Conservation (phyloP, 2,888 invertebrate species). For the Tetrapedia diversipes region DNA sequence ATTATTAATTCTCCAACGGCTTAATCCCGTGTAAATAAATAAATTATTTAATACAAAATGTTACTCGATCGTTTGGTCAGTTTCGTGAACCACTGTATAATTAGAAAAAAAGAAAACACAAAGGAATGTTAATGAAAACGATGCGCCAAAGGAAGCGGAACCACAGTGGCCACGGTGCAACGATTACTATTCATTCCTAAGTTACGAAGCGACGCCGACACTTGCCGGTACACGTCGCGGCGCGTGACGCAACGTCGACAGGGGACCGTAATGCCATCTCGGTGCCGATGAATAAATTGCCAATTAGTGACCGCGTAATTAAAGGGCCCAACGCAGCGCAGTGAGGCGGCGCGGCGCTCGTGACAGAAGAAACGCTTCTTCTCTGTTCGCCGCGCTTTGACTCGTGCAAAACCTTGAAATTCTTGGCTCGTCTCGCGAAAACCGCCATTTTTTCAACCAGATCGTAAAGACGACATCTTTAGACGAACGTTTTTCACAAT, state of each 20-base stretch:
- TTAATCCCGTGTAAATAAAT: too few relatives aligned
- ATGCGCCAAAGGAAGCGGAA: background rate
- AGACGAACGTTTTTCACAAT: too few relatives aligned
- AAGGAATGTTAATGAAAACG: too few relatives aligned
- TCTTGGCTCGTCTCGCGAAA: slow-evolving; percentile 16
- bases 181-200: background rate
- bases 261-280: slow-evolving; percentile 23
- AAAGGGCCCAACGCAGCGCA: slow-evolving; percentile 26
- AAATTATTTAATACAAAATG: too few relatives aligned
- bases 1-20: too few relatives aligned
- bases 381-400: slow-evolving; percentile 1
- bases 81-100: too few relatives aligned
- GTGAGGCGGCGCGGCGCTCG: slow-evolving; percentile 23
- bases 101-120: background rate
- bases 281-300: slow-evolving; percentile 55
- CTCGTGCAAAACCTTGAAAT: slow-evolving; percentile 19
- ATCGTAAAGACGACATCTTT: too few relatives aligned
- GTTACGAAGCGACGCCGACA: background rate
- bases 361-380: slow-evolving; percentile 22
- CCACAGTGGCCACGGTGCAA: background rate
- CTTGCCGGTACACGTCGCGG: background rate
- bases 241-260: slow-evolving; percentile 8
- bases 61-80: too few relatives aligned
- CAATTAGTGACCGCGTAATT: slow-evolving; percentile 58
- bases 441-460: too few relatives aligned